Base-by-base conservation (phyloP, 2,888 invertebrate genomes). In the Drosophila barbarae region DNA sequence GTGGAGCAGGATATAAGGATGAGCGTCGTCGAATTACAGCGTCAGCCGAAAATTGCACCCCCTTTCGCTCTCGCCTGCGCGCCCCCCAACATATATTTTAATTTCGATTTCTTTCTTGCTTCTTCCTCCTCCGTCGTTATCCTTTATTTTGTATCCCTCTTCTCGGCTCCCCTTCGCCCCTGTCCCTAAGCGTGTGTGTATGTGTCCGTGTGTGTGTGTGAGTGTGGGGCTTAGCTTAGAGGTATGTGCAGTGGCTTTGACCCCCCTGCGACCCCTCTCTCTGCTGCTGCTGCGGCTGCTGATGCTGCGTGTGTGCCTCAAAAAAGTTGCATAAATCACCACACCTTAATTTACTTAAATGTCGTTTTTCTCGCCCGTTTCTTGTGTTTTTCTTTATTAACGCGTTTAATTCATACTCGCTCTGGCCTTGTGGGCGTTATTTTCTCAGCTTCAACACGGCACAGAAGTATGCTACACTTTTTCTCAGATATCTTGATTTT, bases 261-360 rank as follows among this genome's bases (percentile, higher is more conserved):
- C 35, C n/a, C 49, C 59, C 41, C 36, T 18, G 9, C 18, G 30
- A 21, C 38, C 50, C 34, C 36, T 38, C 51, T 26, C 50, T 52
- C 21, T 57, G 28, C 15, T 44, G 44, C 23, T 23, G 46, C 46
- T 30, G 42, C 42, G 12, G 46, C 30, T 30, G 46, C 46, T 32
- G 46, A 30, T 47, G 42, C 50, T 55, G 55, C 55, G 55, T 65
- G 52, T 66, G 63, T 74, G 70, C 74, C 76, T 68, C 50, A 71
- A 72, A 76, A 83, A 84, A 84, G 85, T 87, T 87, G 87, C 87
- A 87, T 87, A 87, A 87, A 87, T 87, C 85, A 87, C 88, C 87
- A 87, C 87, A 86, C 87, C 87, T 87, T 87, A 87, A 87, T 86
- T 87, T 87, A 77, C 71, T 81, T 80, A 72, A 77, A 76, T 76